Evolutionary conservation across 2,113 vertebrate genomes (phyloP).

Genomic region (Puffinus mauretanicus): DNA sequence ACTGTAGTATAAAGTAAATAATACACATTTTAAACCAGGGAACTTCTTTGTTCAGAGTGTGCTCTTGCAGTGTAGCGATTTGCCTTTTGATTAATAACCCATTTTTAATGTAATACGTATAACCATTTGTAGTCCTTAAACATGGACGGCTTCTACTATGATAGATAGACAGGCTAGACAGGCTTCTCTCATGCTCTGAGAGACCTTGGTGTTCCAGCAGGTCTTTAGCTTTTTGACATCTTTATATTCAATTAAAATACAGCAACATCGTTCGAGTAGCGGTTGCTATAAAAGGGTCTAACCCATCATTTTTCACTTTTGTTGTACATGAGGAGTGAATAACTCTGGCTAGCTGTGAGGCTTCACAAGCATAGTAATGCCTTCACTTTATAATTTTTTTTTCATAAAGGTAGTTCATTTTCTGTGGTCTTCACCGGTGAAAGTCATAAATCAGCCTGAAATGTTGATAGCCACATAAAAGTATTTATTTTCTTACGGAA

Average conservation of each 20-base stretch:
- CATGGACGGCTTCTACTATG: not conserved
- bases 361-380: not conserved
- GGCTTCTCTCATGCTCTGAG: not conserved
- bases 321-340: not conserved
- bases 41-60: slow-evolving; percentile 20
- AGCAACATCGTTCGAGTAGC: not conserved
- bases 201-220: not conserved
- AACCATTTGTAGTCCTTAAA: not conserved
- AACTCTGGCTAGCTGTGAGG: not conserved
- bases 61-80: slow-evolving; percentile 34
- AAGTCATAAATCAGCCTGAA: slow-evolving; percentile 36
- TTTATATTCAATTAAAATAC: slow-evolving; percentile 10
- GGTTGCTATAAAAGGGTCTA: not conserved
- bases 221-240: slow-evolving; percentile 32
- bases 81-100: slow-evolving; percentile 58
- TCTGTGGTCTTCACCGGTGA: not conserved
- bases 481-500: slow-evolving; percentile 36
- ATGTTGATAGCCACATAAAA: not conserved
- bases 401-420: not conserved
- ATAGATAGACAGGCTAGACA: not conserved
- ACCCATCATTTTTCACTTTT: not conserved
- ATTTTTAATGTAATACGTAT: not conserved
- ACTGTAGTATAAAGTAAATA: slow-evolving; percentile 36
- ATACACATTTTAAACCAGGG: slow-evolving; percentile 19
- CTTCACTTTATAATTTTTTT: not conserved